Percentiles rank a stretch among this genome's conserved stretches.
phyloP scores from a whole-genome alignment of 2,888 invertebrate species.

The Chrysodeixis includens region DNA sequence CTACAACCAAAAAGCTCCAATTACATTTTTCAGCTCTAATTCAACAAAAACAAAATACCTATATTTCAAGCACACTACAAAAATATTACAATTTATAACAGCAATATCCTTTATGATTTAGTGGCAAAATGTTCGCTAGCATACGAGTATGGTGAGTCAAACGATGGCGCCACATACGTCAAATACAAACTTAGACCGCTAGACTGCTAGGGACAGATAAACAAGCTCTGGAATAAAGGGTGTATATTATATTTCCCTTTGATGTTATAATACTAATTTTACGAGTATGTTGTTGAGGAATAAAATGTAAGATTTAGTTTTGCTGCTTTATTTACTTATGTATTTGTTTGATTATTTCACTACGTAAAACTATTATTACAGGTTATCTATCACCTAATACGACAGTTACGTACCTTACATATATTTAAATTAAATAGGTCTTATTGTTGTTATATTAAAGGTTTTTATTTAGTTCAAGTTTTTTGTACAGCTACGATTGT shows the following conservation, averaged over 20 bases:
- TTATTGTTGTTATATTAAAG: too few relatives aligned
- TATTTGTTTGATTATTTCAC: too few relatives aligned
- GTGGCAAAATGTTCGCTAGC: constrained; percentile 33
- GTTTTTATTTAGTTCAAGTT: too few relatives aligned
- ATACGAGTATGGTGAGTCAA: constrained; percentile 56
- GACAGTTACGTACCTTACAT: too few relatives aligned
- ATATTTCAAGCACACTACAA: not conserved
- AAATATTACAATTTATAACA: constrained; percentile 32
- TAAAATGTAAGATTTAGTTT: not conserved
- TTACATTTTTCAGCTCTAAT: too few relatives aligned
- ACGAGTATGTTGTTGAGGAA: too few relatives aligned
- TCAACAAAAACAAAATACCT: not conserved
- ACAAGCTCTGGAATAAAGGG: constrained; percentile 28
- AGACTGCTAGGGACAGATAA: constrained; percentile 47
- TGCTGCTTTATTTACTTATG: not conserved
- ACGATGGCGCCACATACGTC: constrained; percentile 72
- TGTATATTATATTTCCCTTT: constrained; percentile 2
- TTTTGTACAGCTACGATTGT: too few relatives aligned
- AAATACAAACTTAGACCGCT: constrained; percentile 56
- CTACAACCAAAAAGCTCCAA: too few relatives aligned
- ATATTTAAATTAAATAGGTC: too few relatives aligned
- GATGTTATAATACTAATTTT: not conserved
- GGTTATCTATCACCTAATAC: too few relatives aligned
- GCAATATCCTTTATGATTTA: constrained; percentile 44
- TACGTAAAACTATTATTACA: too few relatives aligned